A percentile compares a stretch with the other conserved stretches of the same genome.
Evolutionary conservation across 2,113 vertebrate genomes (phyloP).

Genomic region (Pygoscelis antarcticus): DNA sequence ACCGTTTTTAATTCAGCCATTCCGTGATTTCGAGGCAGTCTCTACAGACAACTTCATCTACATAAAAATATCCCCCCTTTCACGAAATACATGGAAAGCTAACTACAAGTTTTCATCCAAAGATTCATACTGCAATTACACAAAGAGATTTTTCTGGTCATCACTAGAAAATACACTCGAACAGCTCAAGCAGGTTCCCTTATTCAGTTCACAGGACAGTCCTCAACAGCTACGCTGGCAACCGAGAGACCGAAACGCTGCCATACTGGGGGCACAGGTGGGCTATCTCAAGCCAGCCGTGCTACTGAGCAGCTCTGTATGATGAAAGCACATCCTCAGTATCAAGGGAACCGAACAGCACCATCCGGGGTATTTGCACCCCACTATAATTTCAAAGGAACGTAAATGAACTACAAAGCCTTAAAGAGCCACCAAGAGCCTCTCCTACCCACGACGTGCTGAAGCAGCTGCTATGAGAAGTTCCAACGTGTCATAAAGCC

Average conservation of each 20-base stretch:
- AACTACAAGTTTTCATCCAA: not conserved
- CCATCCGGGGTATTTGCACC: not conserved
- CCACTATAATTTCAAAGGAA: not conserved
- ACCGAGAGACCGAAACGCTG: fast-evolving
- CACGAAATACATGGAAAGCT: not conserved
- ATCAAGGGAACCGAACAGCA: not conserved
- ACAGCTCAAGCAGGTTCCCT: not conserved
- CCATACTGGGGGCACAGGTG: fast-evolving
- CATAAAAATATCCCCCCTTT: not conserved
- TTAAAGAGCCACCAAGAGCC: not conserved
- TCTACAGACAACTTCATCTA: not conserved
- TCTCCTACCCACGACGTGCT: not conserved
- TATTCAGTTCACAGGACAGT: not conserved
- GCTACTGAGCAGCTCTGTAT: not conserved
- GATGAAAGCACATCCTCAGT: not conserved
- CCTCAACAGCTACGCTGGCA: not conserved
- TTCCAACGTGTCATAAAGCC: not conserved
- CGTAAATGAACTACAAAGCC: not conserved
- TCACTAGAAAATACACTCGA: not conserved
- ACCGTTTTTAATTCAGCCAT: not conserved
- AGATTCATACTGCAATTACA: not conserved
- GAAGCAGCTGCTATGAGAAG: not conserved
- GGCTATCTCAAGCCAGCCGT: no score
- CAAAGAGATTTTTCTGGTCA: not conserved
- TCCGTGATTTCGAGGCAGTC: not conserved